These are phyloP conservation scores for Turritopsis rubra DNA, from an alignment of 30 jellyfish, hydroid and myxozoan genomes.

Conservation along the genomic window DNA sequence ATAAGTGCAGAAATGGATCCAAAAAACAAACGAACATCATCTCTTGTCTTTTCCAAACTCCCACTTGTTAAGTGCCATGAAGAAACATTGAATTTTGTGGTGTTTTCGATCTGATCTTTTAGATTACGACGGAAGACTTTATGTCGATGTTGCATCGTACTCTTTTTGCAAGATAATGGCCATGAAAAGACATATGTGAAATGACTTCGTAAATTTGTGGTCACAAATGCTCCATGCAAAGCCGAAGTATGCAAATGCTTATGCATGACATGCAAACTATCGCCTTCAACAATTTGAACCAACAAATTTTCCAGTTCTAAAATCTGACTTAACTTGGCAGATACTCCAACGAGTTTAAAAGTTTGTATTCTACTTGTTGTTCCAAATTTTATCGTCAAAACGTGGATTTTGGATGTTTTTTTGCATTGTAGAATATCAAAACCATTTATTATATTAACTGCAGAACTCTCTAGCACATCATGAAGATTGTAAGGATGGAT, in stretches of 20 bases:
- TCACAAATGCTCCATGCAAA: background rate
- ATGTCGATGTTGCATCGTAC: constrained; percentile 10
- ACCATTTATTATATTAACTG: background rate
- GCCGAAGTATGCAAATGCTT: background rate
- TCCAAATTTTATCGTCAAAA: background rate
- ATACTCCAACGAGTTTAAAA: background rate
- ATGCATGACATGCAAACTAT: background rate
- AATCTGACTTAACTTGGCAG: background rate
- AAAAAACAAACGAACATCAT: constrained; percentile 32
- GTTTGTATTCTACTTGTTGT: background rate
- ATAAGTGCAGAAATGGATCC: constrained; percentile 84
- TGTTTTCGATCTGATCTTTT: background rate
- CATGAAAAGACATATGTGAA: constrained; percentile 46
- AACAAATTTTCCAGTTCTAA: background rate
- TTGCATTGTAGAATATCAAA: background rate
- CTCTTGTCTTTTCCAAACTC: background rate
- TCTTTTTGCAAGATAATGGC: constrained; percentile 60
- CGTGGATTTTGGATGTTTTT: background rate
- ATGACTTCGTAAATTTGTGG: background rate
- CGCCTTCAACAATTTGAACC: background rate
- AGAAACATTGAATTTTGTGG: constrained; percentile 3
- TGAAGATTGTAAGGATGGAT: background rate
- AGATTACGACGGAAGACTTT: constrained; percentile 45
- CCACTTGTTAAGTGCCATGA: constrained; percentile 72
- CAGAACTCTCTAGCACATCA: background rate